Evolutionary conservation across 2,113 vertebrate genomes (phyloP), one percentile per base, ranked within the genome.

Genomic region (Indri indri): DNA sequence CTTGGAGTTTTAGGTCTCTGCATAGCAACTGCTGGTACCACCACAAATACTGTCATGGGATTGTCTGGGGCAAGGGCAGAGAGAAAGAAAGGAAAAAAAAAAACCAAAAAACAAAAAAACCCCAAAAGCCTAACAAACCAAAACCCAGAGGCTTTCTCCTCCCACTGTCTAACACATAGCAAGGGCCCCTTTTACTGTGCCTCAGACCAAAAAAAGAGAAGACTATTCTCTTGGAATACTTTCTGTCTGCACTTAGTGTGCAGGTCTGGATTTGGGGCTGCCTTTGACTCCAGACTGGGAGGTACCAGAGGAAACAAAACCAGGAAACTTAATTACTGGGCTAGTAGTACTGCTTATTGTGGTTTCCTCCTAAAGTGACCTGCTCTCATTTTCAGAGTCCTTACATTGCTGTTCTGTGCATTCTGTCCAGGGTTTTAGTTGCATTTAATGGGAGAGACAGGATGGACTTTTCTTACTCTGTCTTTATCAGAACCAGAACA

Each of bases 361-460:
- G 30, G 40, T 85, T 95, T 97, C 40, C 61, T 96, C 45, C 54
- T 59, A 6, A 70, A 27, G 18, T 68, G 20, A 68, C 16, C 71
- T 96, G 30, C 42, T 92, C 3, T 42, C 61, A 42, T 89, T 93
- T 96, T 94, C 34, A 61, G 65, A 90, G 47, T 79, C 54, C 13
- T 95, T 34, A 76, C 57, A 17, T 50, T 80, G 66, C 22, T 92
- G 42, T 16, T 95, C 0, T 4, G 8, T 88, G 40, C 50, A 59
- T 88, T 96, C 45, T 94, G 32, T 73, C 34, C 22, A 77, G 80
- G 74, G 9, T 94, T 93, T 92, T 87, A 89, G 52, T 94, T 71
- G 20, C 47, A n/a, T 83, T 87, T 42, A 77, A 20, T 81, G 65
- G 42, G 52, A 81, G 88, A 87, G 57, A 95, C 20, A 89, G 61